Base-by-base conservation (phyloP, 2,888 invertebrate genomes). In the Hydraecia micacea region DNA sequence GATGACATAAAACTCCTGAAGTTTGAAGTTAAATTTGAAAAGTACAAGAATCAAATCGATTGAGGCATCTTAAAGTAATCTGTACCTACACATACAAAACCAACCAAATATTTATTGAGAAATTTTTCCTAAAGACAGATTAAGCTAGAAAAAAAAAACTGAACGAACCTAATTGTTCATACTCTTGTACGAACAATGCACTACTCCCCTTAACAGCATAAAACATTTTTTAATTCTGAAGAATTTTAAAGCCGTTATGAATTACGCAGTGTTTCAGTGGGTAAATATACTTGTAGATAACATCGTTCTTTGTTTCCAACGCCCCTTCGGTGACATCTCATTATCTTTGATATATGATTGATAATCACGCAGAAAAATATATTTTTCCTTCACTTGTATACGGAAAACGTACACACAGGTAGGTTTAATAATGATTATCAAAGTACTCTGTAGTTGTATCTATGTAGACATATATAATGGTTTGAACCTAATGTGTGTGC, bases 231-330 rank as follows among this genome's bases (percentile, higher is more conserved):
- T 83, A 88, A 88, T 89, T 32, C 79, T 73, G 81, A 75, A 89
- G 90, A 89, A 91, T 93, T 91, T 93, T 91, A 86, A 91, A 92
- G 91, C 90, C 86, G 86, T 92, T 92, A 92, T 92, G 91, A 93
- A 92, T 78, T 79, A 87, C 83, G 75, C 82, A 92, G 91, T 92
- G 91, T 94, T 93, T 93, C 89, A 92, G 93, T 89, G 84, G 75
- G 90, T 93, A 94, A 95, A 96, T 95, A 94, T 87, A 84, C 73
- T 68, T 11, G 67, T 55, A 94, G 96, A 96, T 96, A 96, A 96
- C 94, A 92, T 86, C 90, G 90, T 91, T 91, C 92, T 94, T 93
- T 93, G 93, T 93, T 92, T 90, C 88, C 88, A 86, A 90, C 91
- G 86, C 90, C 89, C 89, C 87, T 82, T 87, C 79, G 88, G 87